phyloP scores from a whole-genome alignment of 2,113 vertebrate genomes.

The Petroica traversi region DNA sequence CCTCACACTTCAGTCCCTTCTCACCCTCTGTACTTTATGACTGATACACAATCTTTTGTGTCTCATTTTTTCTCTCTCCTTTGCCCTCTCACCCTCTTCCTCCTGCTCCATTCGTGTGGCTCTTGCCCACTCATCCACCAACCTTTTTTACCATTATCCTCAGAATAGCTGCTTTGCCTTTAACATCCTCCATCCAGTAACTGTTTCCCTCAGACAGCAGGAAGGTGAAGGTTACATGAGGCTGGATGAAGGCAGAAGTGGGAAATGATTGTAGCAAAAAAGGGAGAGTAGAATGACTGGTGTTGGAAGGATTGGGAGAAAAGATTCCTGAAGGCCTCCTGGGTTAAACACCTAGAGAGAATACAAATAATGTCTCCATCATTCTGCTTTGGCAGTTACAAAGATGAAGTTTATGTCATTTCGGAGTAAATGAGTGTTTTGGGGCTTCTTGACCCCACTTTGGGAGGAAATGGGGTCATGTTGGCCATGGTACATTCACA shows the following conservation, averaged over 20 bases:
- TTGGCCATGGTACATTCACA: background rate
- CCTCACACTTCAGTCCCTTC: background rate
- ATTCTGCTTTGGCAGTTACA: background rate
- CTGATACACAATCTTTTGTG: background rate
- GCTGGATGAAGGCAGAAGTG: background rate
- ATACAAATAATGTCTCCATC: background rate
- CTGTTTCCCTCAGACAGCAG: background rate
- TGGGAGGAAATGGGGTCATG: background rate
- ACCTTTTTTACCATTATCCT: accelerated
- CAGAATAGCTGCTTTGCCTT: background rate
- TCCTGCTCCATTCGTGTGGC: background rate
- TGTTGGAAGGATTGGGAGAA: background rate
- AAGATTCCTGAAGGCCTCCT: background rate
- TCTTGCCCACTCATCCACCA: background rate
- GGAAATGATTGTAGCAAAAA: background rate
- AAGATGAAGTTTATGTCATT: background rate
- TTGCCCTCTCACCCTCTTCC: background rate
- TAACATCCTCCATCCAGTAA: background rate
- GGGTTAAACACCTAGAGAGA: background rate
- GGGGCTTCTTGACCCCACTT: background rate
- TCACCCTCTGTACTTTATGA: background rate
- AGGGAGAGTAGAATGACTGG: background rate
- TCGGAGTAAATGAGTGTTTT: background rate
- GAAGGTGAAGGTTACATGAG: background rate
- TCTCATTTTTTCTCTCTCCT: background rate